phyloP scores from a whole-genome alignment of 2,113 vertebrate species.

The Scopus umbretta region DNA sequence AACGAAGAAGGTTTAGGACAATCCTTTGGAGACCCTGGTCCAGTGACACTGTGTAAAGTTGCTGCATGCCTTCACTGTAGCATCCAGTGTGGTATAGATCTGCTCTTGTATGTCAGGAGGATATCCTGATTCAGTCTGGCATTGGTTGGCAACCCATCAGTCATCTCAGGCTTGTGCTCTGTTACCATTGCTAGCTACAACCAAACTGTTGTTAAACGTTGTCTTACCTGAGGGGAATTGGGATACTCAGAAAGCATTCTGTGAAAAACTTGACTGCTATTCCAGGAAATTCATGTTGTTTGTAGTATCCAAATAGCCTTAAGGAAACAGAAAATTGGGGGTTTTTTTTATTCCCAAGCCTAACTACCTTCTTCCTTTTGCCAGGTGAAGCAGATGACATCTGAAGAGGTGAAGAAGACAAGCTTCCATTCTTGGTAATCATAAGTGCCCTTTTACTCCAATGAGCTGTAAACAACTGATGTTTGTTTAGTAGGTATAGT shows the following conservation, averaged over 20 bases:
- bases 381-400: not conserved
- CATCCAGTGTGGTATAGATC: not conserved
- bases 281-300: not conserved
- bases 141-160: not conserved
- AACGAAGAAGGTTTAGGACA: not conserved
- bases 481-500: not conserved
- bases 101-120: not conserved
- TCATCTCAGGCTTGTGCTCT: not conserved
- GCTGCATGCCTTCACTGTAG: not conserved
- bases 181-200: not conserved
- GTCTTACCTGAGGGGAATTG: not conserved
- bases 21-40: rapidly evolving
- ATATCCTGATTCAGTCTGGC: not conserved
- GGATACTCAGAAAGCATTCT: not conserved
- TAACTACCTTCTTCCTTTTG: not conserved
- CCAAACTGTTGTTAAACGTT: not conserved
- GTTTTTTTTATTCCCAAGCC: not conserved
- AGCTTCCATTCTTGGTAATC: not conserved
- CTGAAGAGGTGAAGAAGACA: not conserved
- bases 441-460: not conserved
- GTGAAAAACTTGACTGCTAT: not conserved
- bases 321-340: not conserved
- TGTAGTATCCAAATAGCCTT: not conserved
- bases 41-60: too few species aligned
- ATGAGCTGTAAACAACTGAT: not conserved